Base-by-base conservation (phyloP, 2,888 invertebrate genomes). In the Eupithecia subfuscata region DNA sequence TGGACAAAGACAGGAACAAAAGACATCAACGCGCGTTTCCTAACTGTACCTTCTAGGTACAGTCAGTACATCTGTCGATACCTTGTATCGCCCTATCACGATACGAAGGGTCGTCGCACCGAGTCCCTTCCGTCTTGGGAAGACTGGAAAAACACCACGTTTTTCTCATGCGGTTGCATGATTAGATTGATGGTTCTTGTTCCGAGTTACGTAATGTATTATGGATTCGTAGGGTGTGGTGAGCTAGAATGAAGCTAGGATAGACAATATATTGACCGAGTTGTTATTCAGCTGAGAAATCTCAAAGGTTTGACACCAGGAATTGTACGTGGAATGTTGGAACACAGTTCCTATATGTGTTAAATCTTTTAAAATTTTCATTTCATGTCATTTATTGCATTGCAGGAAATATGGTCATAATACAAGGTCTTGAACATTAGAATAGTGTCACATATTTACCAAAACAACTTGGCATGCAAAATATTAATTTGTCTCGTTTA, bases 51-150 rank as follows among this genome's bases (percentile, higher is more conserved):
- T 8, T 48, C 18, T 48, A n/a, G 14, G 6, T 64, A 64, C 67
- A 65, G 43, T 16, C 69, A n/a, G 71, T 73, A 76, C 40, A 18
- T 71, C 45, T 64, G 65, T 83, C 78, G 80, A 78, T 81, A 75
- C 75, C 73, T 74, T 72, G 65, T 70, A 70, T 72, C 79, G 64
- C 30, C 64, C 75, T 79, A 72, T 75, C 76, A 77, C 73, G 81
- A 74, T 75, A 48, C 69, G 45, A 71, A 70, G 78, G 81, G 78
- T 81, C 81, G 79, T 76, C 74, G 80, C 45, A 74, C 80, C 64
- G 64, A 30, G n/a, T 52, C 67, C 70, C 75, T 79, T 79, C 76
- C 78, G 74, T 80, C 70, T 80, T 74, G 67, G 73, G 77, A 79
- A 76, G 74, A 78, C 74, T 64, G 76, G 80, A 77, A 81, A 81